Evolutionary conservation across 2,113 vertebrate species (phyloP).

Genomic region (Oreochromis spilurus): DNA sequence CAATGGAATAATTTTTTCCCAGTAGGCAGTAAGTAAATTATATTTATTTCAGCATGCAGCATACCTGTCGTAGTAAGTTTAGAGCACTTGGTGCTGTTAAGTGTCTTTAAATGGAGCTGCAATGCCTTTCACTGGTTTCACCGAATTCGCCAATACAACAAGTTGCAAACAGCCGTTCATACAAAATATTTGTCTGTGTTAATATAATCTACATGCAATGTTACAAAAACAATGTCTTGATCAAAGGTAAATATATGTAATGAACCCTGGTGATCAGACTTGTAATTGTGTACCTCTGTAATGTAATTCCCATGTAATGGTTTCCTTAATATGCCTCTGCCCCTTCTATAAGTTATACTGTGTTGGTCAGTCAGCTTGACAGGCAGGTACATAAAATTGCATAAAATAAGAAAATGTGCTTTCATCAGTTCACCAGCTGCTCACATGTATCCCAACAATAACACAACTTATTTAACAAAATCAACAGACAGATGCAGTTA

Average conservation of each 20-base stretch:
- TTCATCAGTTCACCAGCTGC: background rate
- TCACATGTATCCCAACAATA: background rate
- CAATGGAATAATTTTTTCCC: accelerated
- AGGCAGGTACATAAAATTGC: background rate
- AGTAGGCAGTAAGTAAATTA: background rate
- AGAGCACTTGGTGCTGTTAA: accelerated
- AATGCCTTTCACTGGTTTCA: background rate
- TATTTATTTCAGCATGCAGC: background rate
- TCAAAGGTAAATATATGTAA: background rate
- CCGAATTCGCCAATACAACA: accelerated
- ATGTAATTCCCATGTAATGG: background rate
- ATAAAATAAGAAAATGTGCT: background rate
- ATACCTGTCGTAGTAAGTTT: background rate
- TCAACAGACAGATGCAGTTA: background rate
- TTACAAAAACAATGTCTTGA: background rate
- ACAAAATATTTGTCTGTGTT: background rate
- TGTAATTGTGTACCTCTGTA: background rate
- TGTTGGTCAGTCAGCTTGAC: background rate
- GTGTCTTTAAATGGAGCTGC: background rate
- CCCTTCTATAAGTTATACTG: background rate
- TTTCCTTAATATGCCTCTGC: background rate
- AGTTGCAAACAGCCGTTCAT: accelerated
- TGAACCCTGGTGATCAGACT: background rate
- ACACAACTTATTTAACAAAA: background rate
- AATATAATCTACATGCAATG: background rate